Evolutionary conservation across 2,797 vertebrate genomes (phyloP).

Genomic region (Coregonus sp.): DNA sequence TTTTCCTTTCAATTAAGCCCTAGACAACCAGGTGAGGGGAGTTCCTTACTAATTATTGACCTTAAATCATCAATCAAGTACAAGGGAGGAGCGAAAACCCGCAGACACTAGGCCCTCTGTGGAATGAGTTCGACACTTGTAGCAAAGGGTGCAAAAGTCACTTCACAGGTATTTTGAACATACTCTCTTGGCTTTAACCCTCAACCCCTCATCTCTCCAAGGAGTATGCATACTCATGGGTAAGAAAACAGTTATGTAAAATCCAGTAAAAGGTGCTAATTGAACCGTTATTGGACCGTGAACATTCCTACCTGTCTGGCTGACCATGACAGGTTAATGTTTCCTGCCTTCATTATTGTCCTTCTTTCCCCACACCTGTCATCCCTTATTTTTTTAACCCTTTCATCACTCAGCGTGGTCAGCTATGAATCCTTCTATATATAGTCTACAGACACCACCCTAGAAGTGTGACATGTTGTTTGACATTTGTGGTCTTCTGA

Average conservation of each 20-base stretch:
- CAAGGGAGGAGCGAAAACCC: too few species aligned
- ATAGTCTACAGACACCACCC: not conserved
- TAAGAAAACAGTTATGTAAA: constrained; percentile 43
- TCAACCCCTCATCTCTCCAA: not conserved
- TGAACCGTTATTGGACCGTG: constrained; percentile 53
- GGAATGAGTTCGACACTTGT: too few species aligned
- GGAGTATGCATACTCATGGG: not conserved
- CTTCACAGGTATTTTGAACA: not conserved
- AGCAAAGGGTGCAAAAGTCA: not conserved
- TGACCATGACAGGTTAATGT: constrained; percentile 54
- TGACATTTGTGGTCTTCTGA: not conserved
- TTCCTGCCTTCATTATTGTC: constrained; percentile 54
- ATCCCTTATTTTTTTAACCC: constrained; percentile 49
- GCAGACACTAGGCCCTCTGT: too few species aligned
- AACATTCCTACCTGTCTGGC: constrained; percentile 61
- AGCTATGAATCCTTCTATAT: not conserved
- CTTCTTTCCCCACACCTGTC: constrained; percentile 41
- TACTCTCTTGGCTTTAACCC: not conserved
- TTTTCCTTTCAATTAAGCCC: too few species aligned
- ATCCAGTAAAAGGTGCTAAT: constrained; percentile 60
- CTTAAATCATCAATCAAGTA: too few species aligned
- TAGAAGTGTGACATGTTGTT: constrained; percentile 12
- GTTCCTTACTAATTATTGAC: too few species aligned
- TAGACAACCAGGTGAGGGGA: too few species aligned
- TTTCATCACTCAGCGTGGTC: constrained; percentile 20